Base-by-base conservation (phyloP, 2,888 invertebrate species). In the Nudaria mundana region DNA sequence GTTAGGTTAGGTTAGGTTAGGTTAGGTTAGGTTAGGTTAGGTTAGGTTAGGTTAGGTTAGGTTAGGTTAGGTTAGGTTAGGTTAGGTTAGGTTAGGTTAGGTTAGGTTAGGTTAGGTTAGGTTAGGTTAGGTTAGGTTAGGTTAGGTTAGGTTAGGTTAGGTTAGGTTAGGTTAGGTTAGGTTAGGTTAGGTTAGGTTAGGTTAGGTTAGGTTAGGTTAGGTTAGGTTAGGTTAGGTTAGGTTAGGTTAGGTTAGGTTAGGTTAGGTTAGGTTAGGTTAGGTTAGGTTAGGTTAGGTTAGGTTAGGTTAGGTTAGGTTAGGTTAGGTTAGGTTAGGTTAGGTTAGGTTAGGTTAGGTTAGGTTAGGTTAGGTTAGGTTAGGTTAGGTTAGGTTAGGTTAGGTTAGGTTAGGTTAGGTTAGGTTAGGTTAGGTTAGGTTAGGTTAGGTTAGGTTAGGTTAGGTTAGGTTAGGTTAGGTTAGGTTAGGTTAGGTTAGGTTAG, bases 241-340 rank as follows among this genome's bases (percentile, higher is more conserved):
- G 47, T 52, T 48, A 48, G 47, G 47, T 52, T 52, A 52, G 51
- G 48, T 52, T 48, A 52, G 52, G 50, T 50, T 50, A 47, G 50
- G 49, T 50, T 46, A 46, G 46, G 49, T 45, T 48, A 48, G 48
- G 48, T 48, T 48, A 48, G 48, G n/a, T 49, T 49, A 49, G 49
- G 48, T 48, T 48, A 44, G 48, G 48, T 48, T 48, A 48, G 48
- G 48, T 48, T 48, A 48, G 48, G 48, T 48, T 51, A 51, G 50
- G 46, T 50, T 47, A 43, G 43, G 49, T 48, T 49, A 45, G 48
- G 50, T 49, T 49, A 49, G 48, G 48, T 45, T 50, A 50, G 50
- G n/a, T 49, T 50, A 44, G 50, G 49, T 42, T 42, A 40, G 45
- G 43, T 40, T 41, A 49, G 45, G 49, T 42, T 42, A 42, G 45